Evolutionary conservation across 2,113 vertebrate genomes (phyloP).

Genomic region (Poicephalus meyeri): DNA sequence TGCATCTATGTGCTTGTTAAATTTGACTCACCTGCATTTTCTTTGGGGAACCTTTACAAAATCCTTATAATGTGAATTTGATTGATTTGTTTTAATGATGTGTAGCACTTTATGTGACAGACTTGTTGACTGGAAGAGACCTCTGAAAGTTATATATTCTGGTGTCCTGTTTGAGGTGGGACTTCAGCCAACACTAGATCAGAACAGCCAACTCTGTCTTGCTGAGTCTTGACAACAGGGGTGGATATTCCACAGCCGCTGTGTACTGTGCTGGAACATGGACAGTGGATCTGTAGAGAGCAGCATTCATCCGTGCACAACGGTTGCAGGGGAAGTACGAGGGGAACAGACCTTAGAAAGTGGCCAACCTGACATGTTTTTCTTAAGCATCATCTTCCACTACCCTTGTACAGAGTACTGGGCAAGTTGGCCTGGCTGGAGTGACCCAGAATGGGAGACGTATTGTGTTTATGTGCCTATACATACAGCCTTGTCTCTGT

Average conservation of each 20-base stretch:
- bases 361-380: background rate
- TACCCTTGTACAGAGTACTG: background rate
- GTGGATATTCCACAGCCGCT: background rate
- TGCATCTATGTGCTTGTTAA: background rate
- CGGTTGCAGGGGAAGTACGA: background rate
- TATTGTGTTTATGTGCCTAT: background rate
- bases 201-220: background rate
- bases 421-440: accelerated
- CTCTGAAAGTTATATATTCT: background rate
- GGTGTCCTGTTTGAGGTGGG: background rate
- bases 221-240: background rate
- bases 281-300: background rate
- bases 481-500: background rate
- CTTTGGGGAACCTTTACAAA: background rate
- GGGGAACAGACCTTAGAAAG: background rate
- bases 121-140: background rate
- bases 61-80: background rate
- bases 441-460: background rate
- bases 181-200: background rate
- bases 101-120: background rate
- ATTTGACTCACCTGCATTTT: background rate
- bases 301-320: background rate
- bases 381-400: background rate
- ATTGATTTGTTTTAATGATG: background rate
- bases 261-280: accelerated